A percentile compares a stretch with the other conserved stretches of the same genome.
Conservation (phyloP, 2,888 invertebrate species). For the Andrena fulva region DNA sequence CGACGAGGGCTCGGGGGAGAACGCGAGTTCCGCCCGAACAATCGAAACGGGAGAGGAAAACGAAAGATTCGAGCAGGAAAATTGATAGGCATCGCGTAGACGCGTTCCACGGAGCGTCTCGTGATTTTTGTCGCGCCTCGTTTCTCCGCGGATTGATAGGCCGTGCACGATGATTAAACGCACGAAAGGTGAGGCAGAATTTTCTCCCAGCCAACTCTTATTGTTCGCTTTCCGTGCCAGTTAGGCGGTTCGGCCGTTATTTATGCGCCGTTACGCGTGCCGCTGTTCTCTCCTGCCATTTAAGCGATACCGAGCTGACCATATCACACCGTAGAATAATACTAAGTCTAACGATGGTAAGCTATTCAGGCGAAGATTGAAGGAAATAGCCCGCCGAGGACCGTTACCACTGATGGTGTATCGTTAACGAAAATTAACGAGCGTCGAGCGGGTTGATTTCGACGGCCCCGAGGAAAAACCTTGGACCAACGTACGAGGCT, state of each 20-base stretch:
- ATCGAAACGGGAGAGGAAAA: not conserved
- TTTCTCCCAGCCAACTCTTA: conserved; percentile 11
- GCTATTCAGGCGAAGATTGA: conserved; percentile 11
- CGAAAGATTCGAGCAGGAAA: conserved; percentile 13
- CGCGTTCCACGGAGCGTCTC: not conserved
- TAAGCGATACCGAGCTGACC: conserved; percentile 6
- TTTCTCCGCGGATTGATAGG: conserved; percentile 16
- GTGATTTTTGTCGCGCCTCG: conserved; percentile 21
- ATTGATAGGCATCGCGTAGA: conserved; percentile 3
- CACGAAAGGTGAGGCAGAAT: conserved; percentile 26
- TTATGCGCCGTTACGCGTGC: conserved; percentile 33
- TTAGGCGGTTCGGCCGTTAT: conserved; percentile 21
- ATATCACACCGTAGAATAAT: not conserved
- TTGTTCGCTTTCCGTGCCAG: not conserved
- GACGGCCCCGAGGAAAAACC: conserved; percentile 15
- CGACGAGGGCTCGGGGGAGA: not conserved
- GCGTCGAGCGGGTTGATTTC: conserved; percentile 43
- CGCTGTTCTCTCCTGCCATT: conserved; percentile 23
- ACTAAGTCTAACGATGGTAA: conserved; percentile 2
- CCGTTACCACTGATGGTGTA: not conserved
- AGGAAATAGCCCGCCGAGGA: conserved; percentile 16
- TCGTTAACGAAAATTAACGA: conserved; percentile 53
- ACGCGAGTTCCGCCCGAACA: not conserved
- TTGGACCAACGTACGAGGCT: conserved; percentile 18
- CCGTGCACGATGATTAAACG: conserved; percentile 23